Base-by-base conservation (phyloP, 2,888 invertebrate species). In the Leucania comma region DNA sequence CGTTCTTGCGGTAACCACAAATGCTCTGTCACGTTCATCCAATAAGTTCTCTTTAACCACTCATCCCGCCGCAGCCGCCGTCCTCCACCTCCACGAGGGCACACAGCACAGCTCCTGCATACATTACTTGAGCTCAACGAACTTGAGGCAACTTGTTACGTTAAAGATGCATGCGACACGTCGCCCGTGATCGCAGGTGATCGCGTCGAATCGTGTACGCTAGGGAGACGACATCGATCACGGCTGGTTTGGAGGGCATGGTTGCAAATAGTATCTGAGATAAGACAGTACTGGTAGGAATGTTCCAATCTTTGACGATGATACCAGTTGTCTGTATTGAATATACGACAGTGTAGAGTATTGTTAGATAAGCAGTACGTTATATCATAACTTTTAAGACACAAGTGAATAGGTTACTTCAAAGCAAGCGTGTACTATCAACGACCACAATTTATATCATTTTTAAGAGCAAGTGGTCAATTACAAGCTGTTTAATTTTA, bases 101-200 rank as follows among this genome's bases (percentile, higher is more conserved):
- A 46, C 46, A 6, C 46, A 48, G 58, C 48, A 1, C 38, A 54
- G 53, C n/a, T 57, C 26, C 8, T 53, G 59, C 50, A 60, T 64
- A 32, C 24, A 56, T 29, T 29, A 61, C 20, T 24, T 12, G 71
- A 48, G 10, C 57, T 54, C 53, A 50, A 51, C 71, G 12, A 61
- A 61, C 24, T 71, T 61, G 50, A 32, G 3, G 24, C 60, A 48
- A 75, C 60, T 65, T 51, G 75, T 65, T 48, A 71, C n/a, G 60
- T 61, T 65, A 71, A 68, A 74, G 48, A 74, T 73, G 71, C 65
- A 66, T 42, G 51, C 20, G 22, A 20, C 63, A 42, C 58, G 4
- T 29, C 29, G 29, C 29, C 9, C 46, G 26, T 20, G 56, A 59
- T 71, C 53, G 58, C 53, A 17, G 5, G 50, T 4, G 46, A 57